Base-by-base conservation (phyloP, 2,888 invertebrate genomes). In the Meghimatium bilineatum region DNA sequence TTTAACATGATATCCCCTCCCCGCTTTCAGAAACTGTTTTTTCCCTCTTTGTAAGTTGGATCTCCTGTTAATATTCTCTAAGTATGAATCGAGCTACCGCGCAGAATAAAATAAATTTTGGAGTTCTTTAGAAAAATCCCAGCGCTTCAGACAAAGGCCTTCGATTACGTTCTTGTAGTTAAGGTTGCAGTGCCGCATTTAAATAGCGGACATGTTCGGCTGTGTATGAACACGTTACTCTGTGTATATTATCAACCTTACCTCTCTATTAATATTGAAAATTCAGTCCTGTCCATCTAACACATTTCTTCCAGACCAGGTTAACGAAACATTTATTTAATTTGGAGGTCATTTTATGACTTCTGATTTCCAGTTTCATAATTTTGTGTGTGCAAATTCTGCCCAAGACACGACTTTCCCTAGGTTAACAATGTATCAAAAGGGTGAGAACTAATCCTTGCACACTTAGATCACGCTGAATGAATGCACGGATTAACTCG, bases 381-480 rank as follows among this genome's bases (percentile, higher is more conserved):
- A 44, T 44, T 44, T 44, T 44, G 6, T 8, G 44, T 44, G 44
- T 14, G 20, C 56, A 56, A 23, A 20, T 3, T 12, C 3, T 56
- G 20, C 20, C 20, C 2, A 56, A 56, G 56, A 2, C 14, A 56
- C 8, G 17, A 20, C 20, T 44, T 56, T 56, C 56, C 3, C 56
- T n/a, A n/a, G 3, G 71, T 80, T 23, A 32, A 52, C 26, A 34
- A 32, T n/a, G 71, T 56, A 56, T 80, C 71, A 56, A 34, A 56
- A 71, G 38, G 71, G 56, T 69, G 49, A 52, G 2, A 71, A 52
- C 49, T 80, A 56, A 80, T 80, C 80, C 71, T 6, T 6, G 34
- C 71, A 71, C 17, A 49, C 71, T 36, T 56, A 52, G 52, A 32
- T 80, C 69, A 56, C 36, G 29, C 44, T 67, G 44, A 67, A 79